Evolutionary conservation across 2,797 vertebrate species (phyloP), one percentile per base, ranked within the genome.

Genomic region (Psittacula derbiana): DNA sequence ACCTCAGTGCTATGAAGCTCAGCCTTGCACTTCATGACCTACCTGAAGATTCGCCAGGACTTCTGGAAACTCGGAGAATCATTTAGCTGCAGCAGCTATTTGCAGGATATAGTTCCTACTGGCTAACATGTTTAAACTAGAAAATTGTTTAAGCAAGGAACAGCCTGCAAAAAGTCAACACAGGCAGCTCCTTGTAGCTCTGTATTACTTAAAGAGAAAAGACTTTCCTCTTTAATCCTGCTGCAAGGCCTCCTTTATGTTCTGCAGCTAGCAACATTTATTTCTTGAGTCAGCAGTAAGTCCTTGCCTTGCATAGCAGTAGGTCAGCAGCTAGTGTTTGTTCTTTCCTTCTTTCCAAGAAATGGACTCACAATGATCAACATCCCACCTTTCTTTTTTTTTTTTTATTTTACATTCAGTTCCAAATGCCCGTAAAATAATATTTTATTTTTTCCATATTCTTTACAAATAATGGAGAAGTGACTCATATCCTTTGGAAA

Each of bases 251-350:
- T 89, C 50, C 64, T 76, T 36, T 61, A 65, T 86, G 41, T 49
- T 73, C 71, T 88, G 88, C 79, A 58, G 58, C 80, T 79, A 50
- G 67, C 86, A 46, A 13, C 57, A 58, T 16, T 71, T 62, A 2
- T 76, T 53, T 80, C 80, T 91, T 93, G 93, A 94, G 82, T 97
- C 92, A 96, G 93, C 95, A 91, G 31, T 33, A 71, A 75, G 20
- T 23, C 79, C 36, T 78, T 93, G 89, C 60, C 71, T 65, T 50
- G 47, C 74, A 44, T 33, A 60, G 94, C 69, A 74, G 27, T n/a
- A 36, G 78, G 78, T 80, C 38, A 92, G 83, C 93, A 85, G 81
- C 49, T 72, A 72, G 74, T 38, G 28, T 60, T 69, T 86, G 84
- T 58, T 88, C 62, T 60, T 91, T 61, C 82, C 19, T 40, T 41